phyloP scores from a whole-genome alignment of 2,888 invertebrate genomes.

The Drosophila buzzatii region DNA sequence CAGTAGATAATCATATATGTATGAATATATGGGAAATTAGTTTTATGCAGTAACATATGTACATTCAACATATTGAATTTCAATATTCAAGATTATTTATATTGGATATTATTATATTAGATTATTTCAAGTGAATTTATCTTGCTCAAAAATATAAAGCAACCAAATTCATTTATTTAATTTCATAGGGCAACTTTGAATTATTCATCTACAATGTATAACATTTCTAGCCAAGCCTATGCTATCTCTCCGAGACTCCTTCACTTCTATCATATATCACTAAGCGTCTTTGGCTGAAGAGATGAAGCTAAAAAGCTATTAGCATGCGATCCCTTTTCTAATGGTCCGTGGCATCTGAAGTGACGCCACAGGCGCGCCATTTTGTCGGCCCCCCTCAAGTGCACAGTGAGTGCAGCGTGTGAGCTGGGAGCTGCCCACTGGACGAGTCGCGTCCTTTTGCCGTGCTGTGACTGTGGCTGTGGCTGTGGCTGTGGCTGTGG shows the following conservation, averaged over 20 bases:
- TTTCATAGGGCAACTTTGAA: not conserved
- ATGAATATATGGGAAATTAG: too few species aligned
- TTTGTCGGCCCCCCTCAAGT: constrained; percentile 30
- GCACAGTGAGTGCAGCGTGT: constrained; percentile 17
- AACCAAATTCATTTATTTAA: not conserved
- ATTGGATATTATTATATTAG: too few species aligned
- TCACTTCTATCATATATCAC: not conserved
- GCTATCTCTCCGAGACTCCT: not conserved
- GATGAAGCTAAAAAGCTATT: not conserved
- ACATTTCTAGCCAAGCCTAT: not conserved
- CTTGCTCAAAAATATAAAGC: too few species aligned
- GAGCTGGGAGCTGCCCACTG: constrained; percentile 22
- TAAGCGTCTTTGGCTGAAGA: not conserved
- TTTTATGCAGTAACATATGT: too few species aligned
- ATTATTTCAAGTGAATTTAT: too few species aligned
- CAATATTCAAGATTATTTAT: too few species aligned
- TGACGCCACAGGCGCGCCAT: constrained; percentile 31
- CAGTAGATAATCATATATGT: too few species aligned
- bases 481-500: not conserved
- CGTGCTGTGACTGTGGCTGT: not conserved
- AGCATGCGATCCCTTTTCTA: constrained; percentile 17
- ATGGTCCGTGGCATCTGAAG: constrained; percentile 7
- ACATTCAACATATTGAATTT: too few species aligned
- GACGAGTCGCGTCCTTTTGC: constrained; percentile 19
- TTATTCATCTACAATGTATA: not conserved